Conservation (phyloP, 2,888 invertebrate genomes). For the Malacosoma neustria region DNA sequence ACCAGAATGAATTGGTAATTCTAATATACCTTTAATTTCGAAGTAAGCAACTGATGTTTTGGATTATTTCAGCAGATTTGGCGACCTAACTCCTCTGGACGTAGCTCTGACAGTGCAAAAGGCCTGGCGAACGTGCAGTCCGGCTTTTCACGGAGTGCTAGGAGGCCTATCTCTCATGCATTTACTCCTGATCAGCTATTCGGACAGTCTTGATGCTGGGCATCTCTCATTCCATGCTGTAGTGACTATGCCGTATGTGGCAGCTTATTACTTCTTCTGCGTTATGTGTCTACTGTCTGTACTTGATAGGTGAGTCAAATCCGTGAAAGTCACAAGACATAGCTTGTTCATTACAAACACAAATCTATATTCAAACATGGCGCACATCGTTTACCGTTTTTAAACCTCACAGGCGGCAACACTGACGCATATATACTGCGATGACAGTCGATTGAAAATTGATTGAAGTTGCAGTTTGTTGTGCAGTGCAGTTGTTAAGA, state of each 20-base stretch:
- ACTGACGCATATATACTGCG: too few relatives aligned
- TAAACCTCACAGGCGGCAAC: too few relatives aligned
- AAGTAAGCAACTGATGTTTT: too few relatives aligned
- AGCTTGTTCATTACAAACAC: too few relatives aligned
- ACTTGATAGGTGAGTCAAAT: conserved; percentile 71
- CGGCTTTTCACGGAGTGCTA: conserved; percentile 75
- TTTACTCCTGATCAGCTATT: conserved; percentile 71
- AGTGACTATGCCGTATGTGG: conserved; percentile 67
- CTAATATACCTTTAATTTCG: too few relatives aligned
- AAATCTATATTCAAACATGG: too few relatives aligned
- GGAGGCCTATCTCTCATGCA: conserved; percentile 76
- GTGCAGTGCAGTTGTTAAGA: too few relatives aligned
- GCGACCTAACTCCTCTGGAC: conserved; percentile 67
- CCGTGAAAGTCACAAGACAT: too few relatives aligned
- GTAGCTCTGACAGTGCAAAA: conserved; percentile 68
- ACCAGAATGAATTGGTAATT: too few relatives aligned
- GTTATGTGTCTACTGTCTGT: conserved; percentile 75
- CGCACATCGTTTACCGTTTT: too few relatives aligned
- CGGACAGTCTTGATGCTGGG: conserved; percentile 57
- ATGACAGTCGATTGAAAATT: too few relatives aligned
- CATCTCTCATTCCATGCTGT: conserved; percentile 64
- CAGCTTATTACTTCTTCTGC: conserved; percentile 73
- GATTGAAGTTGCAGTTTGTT: too few relatives aligned
- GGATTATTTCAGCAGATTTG: conserved; percentile 37
- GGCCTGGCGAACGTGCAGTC: conserved; percentile 62